These are phyloP conservation scores for Rhea pennata DNA, from an alignment of 2,113 vertebrate genomes.

Conservation along the genomic window DNA sequence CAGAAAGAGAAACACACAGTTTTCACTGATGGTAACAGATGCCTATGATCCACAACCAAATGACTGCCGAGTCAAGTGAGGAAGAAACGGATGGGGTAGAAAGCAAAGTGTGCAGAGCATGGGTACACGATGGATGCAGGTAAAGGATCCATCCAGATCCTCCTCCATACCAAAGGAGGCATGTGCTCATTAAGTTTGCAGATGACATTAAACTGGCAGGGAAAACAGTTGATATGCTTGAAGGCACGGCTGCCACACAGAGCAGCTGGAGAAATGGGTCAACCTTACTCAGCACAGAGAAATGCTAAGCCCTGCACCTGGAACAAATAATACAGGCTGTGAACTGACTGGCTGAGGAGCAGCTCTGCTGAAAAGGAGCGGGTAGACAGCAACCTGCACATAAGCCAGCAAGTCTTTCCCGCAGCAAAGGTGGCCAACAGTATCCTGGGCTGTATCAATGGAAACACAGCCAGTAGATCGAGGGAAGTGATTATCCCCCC, in stretches of 20 bases:
- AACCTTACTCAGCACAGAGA: neutral
- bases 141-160: neutral
- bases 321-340: neutral
- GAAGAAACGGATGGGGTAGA: too few relatives aligned
- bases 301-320: neutral
- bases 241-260: neutral
- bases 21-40: too few relatives aligned
- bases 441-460: neutral
- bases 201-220: neutral
- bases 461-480: neutral
- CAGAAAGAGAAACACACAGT: too few relatives aligned
- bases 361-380: neutral
- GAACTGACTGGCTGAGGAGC: neutral
- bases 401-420: neutral
- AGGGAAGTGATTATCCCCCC: neutral
- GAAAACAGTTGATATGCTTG: neutral
- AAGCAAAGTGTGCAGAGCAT: too few relatives aligned
- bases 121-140: neutral
- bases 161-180: too few relatives aligned
- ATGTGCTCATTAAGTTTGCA: neutral
- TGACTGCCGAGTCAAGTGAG: too few relatives aligned
- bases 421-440: neutral
- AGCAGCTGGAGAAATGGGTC: neutral
- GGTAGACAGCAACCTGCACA: neutral
- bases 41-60: too few relatives aligned